phyloP scores from a whole-genome alignment of 2,888 invertebrate species.

The Nephrotoma flavescens region DNA sequence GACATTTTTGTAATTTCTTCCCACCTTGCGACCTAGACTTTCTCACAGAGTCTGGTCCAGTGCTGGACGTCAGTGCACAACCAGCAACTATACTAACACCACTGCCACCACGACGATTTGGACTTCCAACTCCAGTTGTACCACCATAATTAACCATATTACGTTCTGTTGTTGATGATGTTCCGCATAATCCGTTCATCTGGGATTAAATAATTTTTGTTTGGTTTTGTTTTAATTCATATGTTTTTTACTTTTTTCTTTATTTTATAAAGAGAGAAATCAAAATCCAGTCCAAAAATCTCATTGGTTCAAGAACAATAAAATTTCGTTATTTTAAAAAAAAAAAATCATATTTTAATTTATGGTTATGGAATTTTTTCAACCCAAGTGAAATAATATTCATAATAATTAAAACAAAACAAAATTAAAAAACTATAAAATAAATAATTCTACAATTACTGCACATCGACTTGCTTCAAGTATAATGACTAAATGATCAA shows the following conservation, averaged over 20 bases:
- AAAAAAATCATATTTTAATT: neutral
- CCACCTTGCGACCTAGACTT: slow-evolving; percentile 92
- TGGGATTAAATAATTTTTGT: slow-evolving; percentile 13
- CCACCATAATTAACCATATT: slow-evolving; percentile 11
- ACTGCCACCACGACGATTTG: slow-evolving; percentile 13
- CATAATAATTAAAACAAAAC: neutral
- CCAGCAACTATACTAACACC: slow-evolving; percentile 12
- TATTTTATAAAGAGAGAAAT: neutral
- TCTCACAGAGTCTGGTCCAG: slow-evolving; percentile 44
- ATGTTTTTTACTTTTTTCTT: neutral
- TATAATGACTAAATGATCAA: neutral
- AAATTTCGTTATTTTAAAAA: neutral
- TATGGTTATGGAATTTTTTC: neutral
- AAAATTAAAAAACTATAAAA: neutral
- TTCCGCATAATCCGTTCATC: slow-evolving; percentile 17
- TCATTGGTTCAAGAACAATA: neutral
- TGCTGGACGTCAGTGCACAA: slow-evolving; percentile 7
- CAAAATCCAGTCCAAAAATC: neutral
- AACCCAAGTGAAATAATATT: neutral
- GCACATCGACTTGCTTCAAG: slow-evolving; percentile 6
- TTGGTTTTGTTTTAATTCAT: slow-evolving; percentile 2
- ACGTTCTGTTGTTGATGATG: slow-evolving; percentile 12
- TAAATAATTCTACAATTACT: neutral
- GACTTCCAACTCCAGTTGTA: slow-evolving; percentile 11
- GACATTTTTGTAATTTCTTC: slow-evolving; percentile 83